These are phyloP conservation scores for Merluccius polli DNA, from an alignment of 2,797 vertebrate species.

Conservation along the genomic window DNA sequence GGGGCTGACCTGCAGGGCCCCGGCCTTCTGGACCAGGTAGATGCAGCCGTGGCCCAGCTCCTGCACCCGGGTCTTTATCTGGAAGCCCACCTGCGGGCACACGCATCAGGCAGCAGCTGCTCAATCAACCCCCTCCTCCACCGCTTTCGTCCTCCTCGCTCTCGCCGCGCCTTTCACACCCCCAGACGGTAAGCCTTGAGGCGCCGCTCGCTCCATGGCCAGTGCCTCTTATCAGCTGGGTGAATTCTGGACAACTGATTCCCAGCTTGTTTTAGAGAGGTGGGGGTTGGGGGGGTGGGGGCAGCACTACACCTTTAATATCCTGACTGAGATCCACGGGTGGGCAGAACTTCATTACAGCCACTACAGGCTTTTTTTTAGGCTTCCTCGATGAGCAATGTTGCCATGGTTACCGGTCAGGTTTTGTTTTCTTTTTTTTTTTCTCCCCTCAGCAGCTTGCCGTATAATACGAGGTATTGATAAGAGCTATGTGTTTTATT, in stretches of 20 bases:
- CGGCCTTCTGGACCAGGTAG: slow-evolving; percentile 88
- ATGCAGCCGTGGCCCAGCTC: slow-evolving; percentile 88
- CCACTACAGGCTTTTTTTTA: slow-evolving; percentile 54
- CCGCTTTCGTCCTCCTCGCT: not conserved
- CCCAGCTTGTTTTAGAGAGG: slow-evolving; percentile 33
- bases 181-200: not conserved
- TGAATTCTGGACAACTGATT: slow-evolving; percentile 39
- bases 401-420: slow-evolving; percentile 71
- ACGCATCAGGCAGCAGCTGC: slow-evolving; percentile 15
- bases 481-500: slow-evolving; percentile 36
- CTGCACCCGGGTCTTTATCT: slow-evolving; percentile 84
- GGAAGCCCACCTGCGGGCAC: slow-evolving; percentile 79
- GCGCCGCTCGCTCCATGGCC: slow-evolving; percentile 24
- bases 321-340: slow-evolving; percentile 65
- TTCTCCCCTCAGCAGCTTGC: slow-evolving; percentile 31
- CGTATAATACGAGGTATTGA: slow-evolving; percentile 66
- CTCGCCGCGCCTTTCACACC: not conserved
- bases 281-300: slow-evolving; percentile 2
- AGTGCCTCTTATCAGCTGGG: slow-evolving; percentile 32
- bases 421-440: slow-evolving; percentile 23
- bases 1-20: slow-evolving; percentile 85
- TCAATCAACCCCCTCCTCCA: not conserved
- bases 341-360: slow-evolving; percentile 73
- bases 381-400: slow-evolving; percentile 60
- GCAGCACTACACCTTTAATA: slow-evolving; percentile 67